Conservation (phyloP, 1,140 invertebrate genomes). For the Pseudachorutes palmiensis region DNA sequence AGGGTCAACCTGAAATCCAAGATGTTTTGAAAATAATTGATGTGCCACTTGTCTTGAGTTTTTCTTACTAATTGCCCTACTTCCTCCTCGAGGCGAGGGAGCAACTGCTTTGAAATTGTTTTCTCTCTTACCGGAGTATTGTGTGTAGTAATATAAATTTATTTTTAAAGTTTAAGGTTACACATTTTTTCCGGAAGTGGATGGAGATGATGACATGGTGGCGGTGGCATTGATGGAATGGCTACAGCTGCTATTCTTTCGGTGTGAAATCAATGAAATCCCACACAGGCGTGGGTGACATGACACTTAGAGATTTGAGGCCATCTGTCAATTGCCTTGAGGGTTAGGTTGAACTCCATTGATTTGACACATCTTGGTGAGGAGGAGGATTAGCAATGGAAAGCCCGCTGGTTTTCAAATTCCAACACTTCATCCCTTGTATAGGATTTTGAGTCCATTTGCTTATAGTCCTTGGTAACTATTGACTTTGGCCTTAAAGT, state of each 20-base stretch:
- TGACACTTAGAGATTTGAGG: background rate
- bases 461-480: background rate
- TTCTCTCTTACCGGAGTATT: too few species aligned
- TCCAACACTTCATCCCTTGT: background rate
- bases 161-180: background rate
- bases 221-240: background rate
- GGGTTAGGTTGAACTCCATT: background rate
- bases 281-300: background rate
- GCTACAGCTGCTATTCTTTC: background rate
- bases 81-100: background rate
- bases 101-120: background rate
- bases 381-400: too few species aligned
- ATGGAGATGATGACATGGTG: background rate
- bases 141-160: background rate
- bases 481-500: background rate
- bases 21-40: background rate
- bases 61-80: background rate
- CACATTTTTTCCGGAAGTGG: background rate
- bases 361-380: too few species aligned
- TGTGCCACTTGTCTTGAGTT: background rate
- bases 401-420: too few species aligned
- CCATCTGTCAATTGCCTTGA: constrained; percentile 4
- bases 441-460: background rate
- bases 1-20: too few species aligned
- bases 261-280: background rate